These are phyloP conservation scores for Dryas iulia DNA, from an alignment of 1,140 invertebrate genomes.

Conservation along the genomic window DNA sequence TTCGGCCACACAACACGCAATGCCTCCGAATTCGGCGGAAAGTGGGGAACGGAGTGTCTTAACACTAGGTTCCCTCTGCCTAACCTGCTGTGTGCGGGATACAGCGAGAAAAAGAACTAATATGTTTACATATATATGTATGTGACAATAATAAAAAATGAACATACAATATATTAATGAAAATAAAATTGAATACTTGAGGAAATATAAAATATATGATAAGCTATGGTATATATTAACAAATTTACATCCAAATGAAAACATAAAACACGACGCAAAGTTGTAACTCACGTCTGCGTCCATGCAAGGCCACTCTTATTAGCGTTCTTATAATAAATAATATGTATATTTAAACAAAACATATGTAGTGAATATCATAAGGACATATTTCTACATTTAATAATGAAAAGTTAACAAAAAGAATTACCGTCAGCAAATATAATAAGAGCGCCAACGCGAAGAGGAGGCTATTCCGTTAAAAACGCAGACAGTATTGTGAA, in stretches of 20 bases:
- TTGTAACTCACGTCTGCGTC: conserved; percentile 14
- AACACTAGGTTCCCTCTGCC: too few relatives aligned
- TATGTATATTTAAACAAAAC: background rate
- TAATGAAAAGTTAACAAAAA: background rate
- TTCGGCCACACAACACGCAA: too few relatives aligned
- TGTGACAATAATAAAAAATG: background rate
- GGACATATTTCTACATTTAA: background rate
- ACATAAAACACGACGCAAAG: background rate
- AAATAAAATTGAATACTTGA: background rate
- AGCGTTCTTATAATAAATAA: conserved; percentile 17
- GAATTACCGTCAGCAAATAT: background rate
- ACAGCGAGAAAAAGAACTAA: too few relatives aligned
- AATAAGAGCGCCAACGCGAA: background rate
- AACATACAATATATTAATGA: background rate
- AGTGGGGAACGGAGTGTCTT: too few relatives aligned
- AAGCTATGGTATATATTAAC: background rate
- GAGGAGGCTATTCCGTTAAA: background rate
- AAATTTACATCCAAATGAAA: background rate
- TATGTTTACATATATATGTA: too few relatives aligned
- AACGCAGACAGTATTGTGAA: background rate
- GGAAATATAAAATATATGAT: background rate
- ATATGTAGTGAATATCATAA: background rate
- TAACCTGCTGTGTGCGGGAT: too few relatives aligned
- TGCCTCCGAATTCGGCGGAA: too few relatives aligned
- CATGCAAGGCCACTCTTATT: conserved; percentile 38